Evolutionary conservation across 2,797 vertebrate species (phyloP), one percentile per base, ranked within the genome.

Genomic region (Neosilurus mollespiculum): DNA sequence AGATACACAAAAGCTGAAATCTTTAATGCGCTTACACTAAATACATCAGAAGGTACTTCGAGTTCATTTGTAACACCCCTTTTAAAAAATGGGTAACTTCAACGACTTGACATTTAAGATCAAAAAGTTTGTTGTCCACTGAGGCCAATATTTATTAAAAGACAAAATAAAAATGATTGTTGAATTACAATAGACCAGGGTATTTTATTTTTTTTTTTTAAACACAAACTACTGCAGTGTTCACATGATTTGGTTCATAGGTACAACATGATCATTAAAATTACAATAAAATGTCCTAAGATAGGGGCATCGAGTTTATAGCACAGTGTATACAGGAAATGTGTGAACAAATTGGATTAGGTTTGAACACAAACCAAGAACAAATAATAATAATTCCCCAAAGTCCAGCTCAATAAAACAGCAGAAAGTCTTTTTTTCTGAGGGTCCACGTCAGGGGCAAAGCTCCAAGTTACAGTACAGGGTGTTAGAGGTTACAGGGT

Each of bases 71-170:
- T 30, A 30, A 30, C 30, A 30, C 30, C 30, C 30, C 30, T 30
- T 30, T 30, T 30, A 30, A 30, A 30, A 30, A 30, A 30, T 30
- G 30, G 30, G 30, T 30, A 30, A 30, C 30, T 43, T 43, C 43
- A 8, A 43, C 4, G 4, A 43, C 34, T 34, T 79, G 9, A 37
- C 14, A 18, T 71, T 78, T 7, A 37, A 10, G 14, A 14, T 51
- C 22, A 59, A 75, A 34, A 51, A 34, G 22, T 30, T 59, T 56
- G 2, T 22, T 53, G 81, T 82, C 84, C 81, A 66, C 67, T 67
- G 16, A 59, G 67, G 59, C 77, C 77, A 80, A 77, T 18, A 69
- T 86, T 87, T 87, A 87, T 87, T 87, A 82, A 43, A 83, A 86
- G 26, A 64, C 72, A 72, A n/a, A 66, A 14, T 64, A 81, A 85